Percentiles rank a stretch among this genome's conserved stretches.
phyloP scores from a whole-genome alignment of 2,113 vertebrate species.

The Salminus brasiliensis region DNA sequence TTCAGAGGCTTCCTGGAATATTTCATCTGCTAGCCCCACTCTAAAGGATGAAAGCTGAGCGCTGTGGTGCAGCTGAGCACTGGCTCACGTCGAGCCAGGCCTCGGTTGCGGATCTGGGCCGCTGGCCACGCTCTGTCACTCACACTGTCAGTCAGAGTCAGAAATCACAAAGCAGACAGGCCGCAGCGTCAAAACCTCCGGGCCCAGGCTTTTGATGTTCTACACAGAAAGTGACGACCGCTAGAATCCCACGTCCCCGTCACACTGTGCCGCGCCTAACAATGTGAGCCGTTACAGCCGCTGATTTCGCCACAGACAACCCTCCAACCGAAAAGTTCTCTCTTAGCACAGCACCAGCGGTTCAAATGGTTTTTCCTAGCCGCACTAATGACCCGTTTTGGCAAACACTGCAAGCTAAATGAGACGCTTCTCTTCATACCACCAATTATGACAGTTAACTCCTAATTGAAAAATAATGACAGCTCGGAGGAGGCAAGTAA shows the following conservation, averaged over 20 bases:
- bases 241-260: not conserved
- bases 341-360: slow-evolving; percentile 25
- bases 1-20: not conserved
- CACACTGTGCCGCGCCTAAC: not conserved
- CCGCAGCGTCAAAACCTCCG: slow-evolving; percentile 6
- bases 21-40: not conserved
- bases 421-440: slow-evolving; percentile 38
- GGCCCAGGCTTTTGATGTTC: not conserved
- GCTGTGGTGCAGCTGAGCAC: not conserved
- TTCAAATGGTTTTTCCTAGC: slow-evolving; percentile 45
- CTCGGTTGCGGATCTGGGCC: not conserved
- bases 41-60: too few species aligned
- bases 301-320: not conserved
- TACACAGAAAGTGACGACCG: not conserved
- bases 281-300: not conserved
- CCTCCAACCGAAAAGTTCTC: not conserved
- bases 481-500: slow-evolving; percentile 49
- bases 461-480: slow-evolving; percentile 63
- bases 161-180: not conserved
- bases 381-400: slow-evolving; percentile 60
- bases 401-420: slow-evolving; percentile 49
- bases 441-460: slow-evolving; percentile 62
- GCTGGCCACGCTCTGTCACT: not conserved
- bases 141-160: not conserved
- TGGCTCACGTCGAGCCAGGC: not conserved